phyloP scores from a whole-genome alignment of 2,113 vertebrate genomes.

The Lepus americanus region DNA sequence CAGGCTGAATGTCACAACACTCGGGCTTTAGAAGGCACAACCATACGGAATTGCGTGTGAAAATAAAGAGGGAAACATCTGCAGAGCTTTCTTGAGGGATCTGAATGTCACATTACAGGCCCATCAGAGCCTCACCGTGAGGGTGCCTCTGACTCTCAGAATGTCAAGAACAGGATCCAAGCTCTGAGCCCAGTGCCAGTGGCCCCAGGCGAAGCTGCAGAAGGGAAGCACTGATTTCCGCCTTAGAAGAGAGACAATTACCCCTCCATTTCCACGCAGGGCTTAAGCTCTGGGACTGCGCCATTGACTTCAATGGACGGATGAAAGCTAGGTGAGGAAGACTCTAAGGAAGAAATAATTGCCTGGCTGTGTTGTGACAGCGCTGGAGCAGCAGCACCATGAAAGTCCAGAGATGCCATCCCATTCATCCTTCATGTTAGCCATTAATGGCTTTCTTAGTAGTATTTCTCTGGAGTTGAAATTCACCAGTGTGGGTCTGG shows the following conservation, averaged over 20 bases:
- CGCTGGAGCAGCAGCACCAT: neutral
- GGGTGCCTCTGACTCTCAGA: conserved; percentile 65
- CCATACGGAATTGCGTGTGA: conserved; percentile 42
- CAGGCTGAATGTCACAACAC: neutral
- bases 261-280: conserved; percentile 80
- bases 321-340: conserved; percentile 51
- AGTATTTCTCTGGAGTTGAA: conserved; percentile 53
- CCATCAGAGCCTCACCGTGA: conserved; percentile 57
- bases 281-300: conserved; percentile 69
- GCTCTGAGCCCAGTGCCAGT: conserved; percentile 76
- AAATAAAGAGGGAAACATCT: conserved; percentile 67
- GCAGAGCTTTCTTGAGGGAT: conserved; percentile 59
- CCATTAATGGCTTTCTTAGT: conserved; percentile 50
- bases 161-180: conserved; percentile 78
- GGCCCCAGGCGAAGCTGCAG: conserved; percentile 82
- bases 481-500: conserved; percentile 9
- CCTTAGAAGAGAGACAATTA: conserved; percentile 84
- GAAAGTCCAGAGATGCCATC: conserved; percentile 56
- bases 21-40: conserved; percentile 49
- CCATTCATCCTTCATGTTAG: conserved; percentile 70
- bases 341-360: conserved; percentile 67
- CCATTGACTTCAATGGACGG: conserved; percentile 69
- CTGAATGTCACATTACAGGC: conserved; percentile 75
- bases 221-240: conserved; percentile 85
- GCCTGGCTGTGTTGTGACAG: conserved; percentile 50